phyloP scores from a whole-genome alignment of 2,888 invertebrate genomes.

The Myopa tessellatipennis region DNA sequence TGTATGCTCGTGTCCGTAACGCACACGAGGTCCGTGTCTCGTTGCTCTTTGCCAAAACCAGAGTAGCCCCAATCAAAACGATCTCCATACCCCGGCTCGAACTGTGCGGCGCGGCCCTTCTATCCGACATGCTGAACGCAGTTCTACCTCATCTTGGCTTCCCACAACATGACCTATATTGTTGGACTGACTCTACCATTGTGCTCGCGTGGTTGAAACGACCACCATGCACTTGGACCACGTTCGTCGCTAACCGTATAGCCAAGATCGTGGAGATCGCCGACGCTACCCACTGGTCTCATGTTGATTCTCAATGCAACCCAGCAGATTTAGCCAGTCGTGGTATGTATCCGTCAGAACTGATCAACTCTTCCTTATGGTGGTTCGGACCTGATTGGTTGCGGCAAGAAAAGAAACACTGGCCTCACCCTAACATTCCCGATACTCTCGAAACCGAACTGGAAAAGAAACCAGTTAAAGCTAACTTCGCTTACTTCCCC shows the following conservation, averaged over 20 bases:
- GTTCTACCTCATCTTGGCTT: no score
- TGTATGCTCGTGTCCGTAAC: constrained; percentile 26
- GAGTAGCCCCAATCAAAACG: no score
- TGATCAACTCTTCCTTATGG: neutral
- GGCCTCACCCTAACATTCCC: neutral
- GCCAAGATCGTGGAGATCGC: neutral
- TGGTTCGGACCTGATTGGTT: constrained; percentile 24
- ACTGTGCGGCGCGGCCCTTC: no score
- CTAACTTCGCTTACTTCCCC: no score
- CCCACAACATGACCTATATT: no score
- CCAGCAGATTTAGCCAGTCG: constrained; percentile 43
- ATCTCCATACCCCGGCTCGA: no score
- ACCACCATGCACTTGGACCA: no score
- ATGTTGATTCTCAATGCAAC: constrained; percentile 41
- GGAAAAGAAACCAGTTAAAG: no score
- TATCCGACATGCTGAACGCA: no score
- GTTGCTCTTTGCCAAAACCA: constrained; percentile 16
- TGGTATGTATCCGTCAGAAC: constrained; percentile 37
- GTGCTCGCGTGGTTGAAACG: no score
- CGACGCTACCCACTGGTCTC: constrained; percentile 33
- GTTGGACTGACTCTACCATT: no score
- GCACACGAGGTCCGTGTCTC: neutral
- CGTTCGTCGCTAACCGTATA: no score
- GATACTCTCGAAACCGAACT: neutral
- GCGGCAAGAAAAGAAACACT: neutral